Evolutionary conservation across 2,113 vertebrate species (phyloP).

Genomic region (Apteryx owenii): DNA sequence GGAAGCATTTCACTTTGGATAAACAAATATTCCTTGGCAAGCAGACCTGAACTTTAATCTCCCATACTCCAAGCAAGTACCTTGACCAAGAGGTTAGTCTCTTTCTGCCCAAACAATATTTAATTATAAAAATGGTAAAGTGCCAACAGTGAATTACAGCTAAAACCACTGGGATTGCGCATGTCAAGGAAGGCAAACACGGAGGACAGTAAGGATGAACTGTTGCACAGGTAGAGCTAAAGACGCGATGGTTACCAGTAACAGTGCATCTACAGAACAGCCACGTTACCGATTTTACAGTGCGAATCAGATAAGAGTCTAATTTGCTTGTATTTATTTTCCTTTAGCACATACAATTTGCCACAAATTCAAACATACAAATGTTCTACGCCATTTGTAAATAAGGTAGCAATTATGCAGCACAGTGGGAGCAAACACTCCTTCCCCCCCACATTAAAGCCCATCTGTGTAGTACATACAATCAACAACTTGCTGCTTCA

Average conservation of each 20-base stretch:
- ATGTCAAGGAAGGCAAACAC: neutral
- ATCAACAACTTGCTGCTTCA: neutral
- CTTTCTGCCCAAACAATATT: neutral
- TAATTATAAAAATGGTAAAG: neutral
- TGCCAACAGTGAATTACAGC: neutral
- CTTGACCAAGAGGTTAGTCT: neutral
- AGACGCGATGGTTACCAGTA: neutral
- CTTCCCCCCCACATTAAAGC: neutral
- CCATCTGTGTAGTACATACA: neutral
- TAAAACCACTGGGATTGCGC: neutral
- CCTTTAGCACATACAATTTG: neutral
- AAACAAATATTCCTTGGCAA: neutral
- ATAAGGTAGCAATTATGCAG: neutral
- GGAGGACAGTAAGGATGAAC: neutral
- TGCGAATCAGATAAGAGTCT: neutral
- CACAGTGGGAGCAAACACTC: neutral
- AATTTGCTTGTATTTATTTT: neutral
- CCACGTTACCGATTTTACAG: neutral
- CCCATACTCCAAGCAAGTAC: neutral
- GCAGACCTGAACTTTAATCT: neutral
- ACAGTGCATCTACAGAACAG: neutral
- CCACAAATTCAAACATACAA: neutral
- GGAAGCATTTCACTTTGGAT: neutral
- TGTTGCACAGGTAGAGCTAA: too few relatives aligned
- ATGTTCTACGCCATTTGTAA: neutral